Conservation (phyloP, 2,797 vertebrate genomes). For the Tragopan temminckii region DNA sequence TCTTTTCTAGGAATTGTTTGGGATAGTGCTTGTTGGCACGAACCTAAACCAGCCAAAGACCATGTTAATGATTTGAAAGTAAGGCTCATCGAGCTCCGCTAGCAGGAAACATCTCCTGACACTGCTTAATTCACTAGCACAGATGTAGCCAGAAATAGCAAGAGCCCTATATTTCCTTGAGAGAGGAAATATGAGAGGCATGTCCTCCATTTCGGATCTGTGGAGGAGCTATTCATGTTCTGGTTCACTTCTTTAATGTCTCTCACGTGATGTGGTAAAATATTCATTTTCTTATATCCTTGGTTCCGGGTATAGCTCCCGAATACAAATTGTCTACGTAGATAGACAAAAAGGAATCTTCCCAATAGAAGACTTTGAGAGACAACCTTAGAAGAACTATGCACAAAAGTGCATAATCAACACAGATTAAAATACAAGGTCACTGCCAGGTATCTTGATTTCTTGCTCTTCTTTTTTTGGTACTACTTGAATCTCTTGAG, state of each 20-base stretch:
- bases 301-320: neutral
- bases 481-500: neutral
- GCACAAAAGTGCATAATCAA: neutral
- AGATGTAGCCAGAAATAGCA: constrained; percentile 17
- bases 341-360: neutral
- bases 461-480: neutral
- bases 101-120: constrained; percentile 14
- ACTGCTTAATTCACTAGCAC: neutral
- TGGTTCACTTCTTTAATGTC: neutral
- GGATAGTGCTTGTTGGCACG: neutral
- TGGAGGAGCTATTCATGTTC: neutral
- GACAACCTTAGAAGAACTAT: neutral
- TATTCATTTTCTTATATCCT: neutral
- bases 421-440: neutral
- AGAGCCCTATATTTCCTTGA: neutral
- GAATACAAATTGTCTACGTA: neutral
- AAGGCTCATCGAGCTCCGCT: neutral
- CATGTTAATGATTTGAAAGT: neutral
- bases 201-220: neutral
- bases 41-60: neutral
- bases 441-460: neutral
- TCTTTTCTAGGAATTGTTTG: constrained; percentile 41
- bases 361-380: neutral
- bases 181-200: neutral
- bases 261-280: neutral